Percentiles rank a stretch among this genome's conserved stretches.
Conservation (phyloP, 2,113 vertebrate genomes). For the Halichoerus grypus region DNA sequence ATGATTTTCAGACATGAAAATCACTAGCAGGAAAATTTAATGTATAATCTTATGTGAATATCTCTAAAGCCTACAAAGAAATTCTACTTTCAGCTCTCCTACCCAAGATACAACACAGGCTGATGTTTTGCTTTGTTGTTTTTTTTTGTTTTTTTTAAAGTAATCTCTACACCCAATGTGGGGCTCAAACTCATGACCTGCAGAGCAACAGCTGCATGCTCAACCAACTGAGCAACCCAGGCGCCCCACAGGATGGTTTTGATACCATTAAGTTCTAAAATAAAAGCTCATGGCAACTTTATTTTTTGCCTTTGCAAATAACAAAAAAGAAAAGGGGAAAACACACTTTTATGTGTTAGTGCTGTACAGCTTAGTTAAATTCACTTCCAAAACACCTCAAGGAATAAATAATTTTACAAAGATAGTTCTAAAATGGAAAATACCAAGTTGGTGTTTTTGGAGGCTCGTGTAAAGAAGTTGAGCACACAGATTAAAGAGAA, state of each 20-base stretch:
- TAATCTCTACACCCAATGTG: background rate
- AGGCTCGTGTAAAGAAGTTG: conserved; percentile 76
- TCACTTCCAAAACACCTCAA: conserved; percentile 76
- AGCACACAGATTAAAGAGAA: conserved; percentile 81
- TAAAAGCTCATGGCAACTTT: conserved; percentile 70
- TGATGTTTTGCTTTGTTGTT: background rate
- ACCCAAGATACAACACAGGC: background rate
- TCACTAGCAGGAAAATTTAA: conserved; percentile 62
- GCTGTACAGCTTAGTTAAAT: conserved; percentile 82
- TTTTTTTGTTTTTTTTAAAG: no score
- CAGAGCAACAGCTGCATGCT: background rate
- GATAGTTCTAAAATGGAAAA: conserved; percentile 84
- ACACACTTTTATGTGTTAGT: conserved; percentile 77
- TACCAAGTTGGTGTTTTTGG: conserved; percentile 79
- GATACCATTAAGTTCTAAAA: conserved; percentile 76
- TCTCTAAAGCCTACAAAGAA: conserved; percentile 54
- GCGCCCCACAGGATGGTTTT: conserved; percentile 54
- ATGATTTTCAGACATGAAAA: conserved; percentile 71
- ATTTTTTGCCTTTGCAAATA: conserved; percentile 74
- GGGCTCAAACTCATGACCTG: background rate
- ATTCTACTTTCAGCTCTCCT: conserved; percentile 37
- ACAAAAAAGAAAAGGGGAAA: conserved; percentile 48
- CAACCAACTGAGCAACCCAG: background rate
- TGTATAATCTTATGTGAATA: conserved; percentile 4
- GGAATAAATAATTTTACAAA: conserved; percentile 83